Evolutionary conservation across 2,113 vertebrate genomes (phyloP).

Genomic region (Parotia lawesii): DNA sequence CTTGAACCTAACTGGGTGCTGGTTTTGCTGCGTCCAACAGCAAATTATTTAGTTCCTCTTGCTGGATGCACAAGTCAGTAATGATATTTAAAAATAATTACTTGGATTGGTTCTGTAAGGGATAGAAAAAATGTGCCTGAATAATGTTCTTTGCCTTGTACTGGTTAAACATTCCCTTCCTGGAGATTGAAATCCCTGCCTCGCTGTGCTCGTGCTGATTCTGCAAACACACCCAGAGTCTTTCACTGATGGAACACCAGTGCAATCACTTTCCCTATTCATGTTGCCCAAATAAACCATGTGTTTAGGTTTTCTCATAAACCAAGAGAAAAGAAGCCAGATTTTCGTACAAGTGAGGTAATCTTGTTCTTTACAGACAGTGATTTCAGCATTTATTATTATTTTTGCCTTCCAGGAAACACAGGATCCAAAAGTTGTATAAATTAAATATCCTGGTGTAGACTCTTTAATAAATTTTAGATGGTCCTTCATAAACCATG

Average conservation of each 20-base stretch:
- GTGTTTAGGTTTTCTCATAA: background rate
- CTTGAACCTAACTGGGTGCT: constrained; percentile 14
- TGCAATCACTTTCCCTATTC: background rate
- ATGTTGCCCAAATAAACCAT: background rate
- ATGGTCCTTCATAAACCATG: background rate
- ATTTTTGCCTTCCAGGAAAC: background rate
- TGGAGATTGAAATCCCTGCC: background rate
- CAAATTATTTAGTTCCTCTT: background rate
- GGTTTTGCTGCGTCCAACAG: background rate
- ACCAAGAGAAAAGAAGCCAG: background rate
- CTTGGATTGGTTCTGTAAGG: background rate
- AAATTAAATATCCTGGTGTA: background rate
- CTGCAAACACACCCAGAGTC: background rate
- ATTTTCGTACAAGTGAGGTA: background rate
- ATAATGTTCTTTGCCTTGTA: background rate
- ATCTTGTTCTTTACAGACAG: background rate
- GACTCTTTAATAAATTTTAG: background rate
- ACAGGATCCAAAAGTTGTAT: background rate
- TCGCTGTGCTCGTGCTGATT: background rate
- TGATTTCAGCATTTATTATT: background rate
- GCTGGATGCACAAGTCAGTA: background rate
- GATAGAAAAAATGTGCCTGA: background rate
- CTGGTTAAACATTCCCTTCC: background rate
- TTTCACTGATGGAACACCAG: background rate
- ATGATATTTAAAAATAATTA: background rate